Percentiles rank a stretch among this genome's conserved stretches.
Evolutionary conservation across 2,888 invertebrate species (phyloP).

Genomic region (Hesperia comma): DNA sequence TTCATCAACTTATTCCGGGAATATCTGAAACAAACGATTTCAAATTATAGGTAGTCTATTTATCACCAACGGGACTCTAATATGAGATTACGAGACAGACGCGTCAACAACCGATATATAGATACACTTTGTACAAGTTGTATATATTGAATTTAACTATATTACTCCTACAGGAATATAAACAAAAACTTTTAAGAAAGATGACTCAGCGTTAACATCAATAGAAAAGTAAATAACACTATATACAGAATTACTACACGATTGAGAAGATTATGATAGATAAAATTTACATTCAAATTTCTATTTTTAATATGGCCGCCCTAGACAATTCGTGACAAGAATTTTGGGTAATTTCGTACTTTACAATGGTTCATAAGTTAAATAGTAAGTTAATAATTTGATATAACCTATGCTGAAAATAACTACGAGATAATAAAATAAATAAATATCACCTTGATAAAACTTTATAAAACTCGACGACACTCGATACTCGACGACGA

Average conservation of each 20-base stretch:
- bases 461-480: constrained; percentile 82
- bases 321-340: constrained; percentile 42
- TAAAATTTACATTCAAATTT: constrained; percentile 61
- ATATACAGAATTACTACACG: constrained; percentile 41
- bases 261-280: constrained; percentile 65
- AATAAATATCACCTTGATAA: constrained; percentile 72
- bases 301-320: constrained; percentile 77
- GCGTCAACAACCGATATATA: constrained; percentile 78
- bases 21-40: constrained; percentile 71
- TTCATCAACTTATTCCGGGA: constrained; percentile 77
- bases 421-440: constrained; percentile 40
- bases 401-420: background rate
- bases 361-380: background rate
- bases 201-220: constrained; percentile 8
- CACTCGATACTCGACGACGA: constrained; percentile 80
- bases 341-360: constrained; percentile 20
- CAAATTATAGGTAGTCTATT: constrained; percentile 42
- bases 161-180: background rate
- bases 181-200: constrained; percentile 45
- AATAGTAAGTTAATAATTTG: constrained; percentile 20
- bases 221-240: background rate
- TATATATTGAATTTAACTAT: constrained; percentile 19
- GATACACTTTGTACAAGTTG: constrained; percentile 45
- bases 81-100: constrained; percentile 58
- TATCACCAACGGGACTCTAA: constrained; percentile 44